Evolutionary conservation across 2,888 invertebrate species (phyloP).

Genomic region (Linnaemya tessellans): DNA sequence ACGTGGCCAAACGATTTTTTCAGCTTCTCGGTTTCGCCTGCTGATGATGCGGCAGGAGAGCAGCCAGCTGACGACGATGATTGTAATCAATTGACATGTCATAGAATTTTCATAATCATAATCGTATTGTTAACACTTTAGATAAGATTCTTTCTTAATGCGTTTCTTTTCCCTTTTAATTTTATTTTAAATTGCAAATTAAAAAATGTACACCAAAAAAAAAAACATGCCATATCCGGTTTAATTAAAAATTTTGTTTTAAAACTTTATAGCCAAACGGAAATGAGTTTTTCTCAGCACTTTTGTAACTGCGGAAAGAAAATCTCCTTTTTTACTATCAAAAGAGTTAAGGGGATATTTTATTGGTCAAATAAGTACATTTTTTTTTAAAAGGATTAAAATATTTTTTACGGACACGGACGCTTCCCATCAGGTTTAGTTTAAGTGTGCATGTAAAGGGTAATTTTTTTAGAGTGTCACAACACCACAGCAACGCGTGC

Average conservation of each 20-base stretch:
- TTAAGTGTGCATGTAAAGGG: too few relatives aligned
- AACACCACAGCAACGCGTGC: too few relatives aligned
- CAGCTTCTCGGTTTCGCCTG: constrained; percentile 6
- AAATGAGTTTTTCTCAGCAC: constrained; percentile 49
- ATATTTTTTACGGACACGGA: constrained; percentile 1
- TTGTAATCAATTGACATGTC: constrained; percentile 69
- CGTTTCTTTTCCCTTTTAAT: neutral
- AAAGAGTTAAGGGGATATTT: constrained; percentile 39
- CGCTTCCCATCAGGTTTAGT: neutral
- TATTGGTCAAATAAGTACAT: constrained; percentile 39
- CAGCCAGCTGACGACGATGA: constrained; percentile 30
- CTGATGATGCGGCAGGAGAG: constrained; percentile 4
- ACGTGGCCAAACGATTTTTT: constrained; percentile 62
- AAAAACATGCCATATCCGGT: constrained; percentile 69
- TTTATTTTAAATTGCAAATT: constrained; percentile 56
- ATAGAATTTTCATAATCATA: constrained; percentile 67
- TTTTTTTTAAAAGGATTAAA: constrained; percentile 41
- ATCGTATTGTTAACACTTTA: constrained; percentile 72
- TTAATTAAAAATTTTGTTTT: constrained; percentile 46
- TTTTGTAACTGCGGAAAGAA: neutral
- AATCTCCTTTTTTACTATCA: constrained; percentile 24
- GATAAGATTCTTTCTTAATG: constrained; percentile 25
- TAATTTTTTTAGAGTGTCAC: too few relatives aligned
- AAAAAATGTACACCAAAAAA: constrained; percentile 51
- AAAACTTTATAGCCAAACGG: constrained; percentile 44